Base-by-base conservation (phyloP, 1,140 invertebrate genomes). In the Frieseomelitta varia region DNA sequence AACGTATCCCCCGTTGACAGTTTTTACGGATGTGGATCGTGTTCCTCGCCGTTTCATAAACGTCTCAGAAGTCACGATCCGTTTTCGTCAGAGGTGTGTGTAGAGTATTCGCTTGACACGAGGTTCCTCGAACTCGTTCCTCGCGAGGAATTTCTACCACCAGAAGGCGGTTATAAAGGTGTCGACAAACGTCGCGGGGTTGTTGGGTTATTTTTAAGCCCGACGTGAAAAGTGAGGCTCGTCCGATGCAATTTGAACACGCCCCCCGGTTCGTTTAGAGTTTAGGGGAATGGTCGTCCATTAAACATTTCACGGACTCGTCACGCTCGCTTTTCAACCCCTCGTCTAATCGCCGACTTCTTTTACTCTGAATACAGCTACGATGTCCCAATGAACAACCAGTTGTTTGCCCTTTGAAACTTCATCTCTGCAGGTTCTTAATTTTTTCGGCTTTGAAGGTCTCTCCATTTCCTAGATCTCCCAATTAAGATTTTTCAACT, bases 161-260 rank as follows among this genome's bases (percentile, higher is more conserved):
- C 17, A 19, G 12, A 24, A n/a, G 76, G 15, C 15, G 19, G 15
- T 47, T 67, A 27, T 67, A 51, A 72, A 84, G 74, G 67, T 72
- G 81, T 71, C 76, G 67, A 56, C 81, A 67, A 71, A 63, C 58
- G 19, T 39, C 34, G 53, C 19, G 14, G 47, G 27, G 27, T 65
- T 68, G 19, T 30, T 14, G 56, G 39, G 55, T 69, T 84, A 84
- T 84, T 84, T 84, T 84, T 84, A 79, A 65, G 53, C 30, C 30
- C 17, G 39, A 11, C 39, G 58, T 39, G 34, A 58, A 75, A 81
- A 61, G 79, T 47, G 39, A 47, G 39, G 6, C 39, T 47, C 6
- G 61, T 53, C 17, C 34, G n/a, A n/a, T 24, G 30, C 63, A 6
- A 30, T 3, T 39, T n/a, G 15, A 24, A 27, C 4, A 8, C 30